Evolutionary conservation across 2,113 vertebrate species (phyloP), one percentile per base, ranked within the genome.

Genomic region (Catharus minimus): DNA sequence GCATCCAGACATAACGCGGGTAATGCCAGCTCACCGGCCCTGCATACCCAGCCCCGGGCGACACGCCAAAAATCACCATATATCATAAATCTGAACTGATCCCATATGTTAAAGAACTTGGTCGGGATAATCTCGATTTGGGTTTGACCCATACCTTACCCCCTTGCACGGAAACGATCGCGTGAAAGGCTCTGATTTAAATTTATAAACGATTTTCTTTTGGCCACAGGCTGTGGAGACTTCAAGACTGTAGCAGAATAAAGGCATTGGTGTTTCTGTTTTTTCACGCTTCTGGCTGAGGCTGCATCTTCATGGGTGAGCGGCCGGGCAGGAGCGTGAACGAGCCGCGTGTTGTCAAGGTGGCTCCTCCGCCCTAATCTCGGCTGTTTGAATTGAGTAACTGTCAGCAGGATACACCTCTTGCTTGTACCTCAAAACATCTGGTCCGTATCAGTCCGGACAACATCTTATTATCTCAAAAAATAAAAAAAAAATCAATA

Each of bases 1-100:
- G 11, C 39, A 28, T 5, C 33, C 18, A 15, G 24, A 9, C 10
- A 21, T 4, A 38, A 19, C 0, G 9, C 6, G 1, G 20, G 10
- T 32, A 15, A 8, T 49, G 47, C 2, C 26, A 10, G 27, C 19
- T 36, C 26, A 33, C 9, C 4, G 8, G 22, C 22, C 28, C 24
- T 5, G 47, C 84, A 55, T 30, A 11, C 14, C 20, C 49, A 9
- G 50, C 12, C 14, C 44, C 12, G 10, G 5, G 41, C 49, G 7
- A 12, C 13, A 5, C 11, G 4, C 33, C 39, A 17, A 39, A 56
- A 73, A 56, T 49, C 79, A 15, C 18, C 1, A 17, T 23, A 7
- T 27, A 41, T 17, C 44, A 18, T 15, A 33, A 41, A 76, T 32
- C 30, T 7, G 66, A 19, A 32, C 9, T 9, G n/a, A 44, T 50